phyloP scores from a whole-genome alignment of 2,888 invertebrate species.

The Eurytoma adleriae region DNA sequence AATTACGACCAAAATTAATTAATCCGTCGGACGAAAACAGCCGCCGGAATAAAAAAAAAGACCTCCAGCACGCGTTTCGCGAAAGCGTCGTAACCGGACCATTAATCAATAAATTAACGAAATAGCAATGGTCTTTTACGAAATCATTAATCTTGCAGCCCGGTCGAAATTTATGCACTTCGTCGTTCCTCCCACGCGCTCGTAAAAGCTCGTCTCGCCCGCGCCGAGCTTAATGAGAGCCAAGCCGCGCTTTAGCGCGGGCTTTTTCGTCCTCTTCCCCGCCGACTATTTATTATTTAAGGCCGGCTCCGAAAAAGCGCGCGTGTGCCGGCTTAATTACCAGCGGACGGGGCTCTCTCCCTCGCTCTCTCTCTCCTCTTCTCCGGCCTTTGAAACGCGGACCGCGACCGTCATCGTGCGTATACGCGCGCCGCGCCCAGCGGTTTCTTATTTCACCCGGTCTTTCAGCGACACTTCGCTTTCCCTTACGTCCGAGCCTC shows the following conservation, averaged over 20 bases:
- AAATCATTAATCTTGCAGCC: too few relatives aligned
- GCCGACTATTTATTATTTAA: constrained; percentile 66
- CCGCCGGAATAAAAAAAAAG: too few relatives aligned
- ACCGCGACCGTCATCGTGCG: constrained; percentile 62
- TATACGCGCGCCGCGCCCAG: not conserved
- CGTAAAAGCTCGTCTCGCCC: not conserved
- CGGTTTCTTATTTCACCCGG: not conserved
- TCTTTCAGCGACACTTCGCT: too few relatives aligned
- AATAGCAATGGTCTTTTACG: too few relatives aligned
- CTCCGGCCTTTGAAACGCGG: constrained; percentile 55
- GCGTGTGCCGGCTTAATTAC: constrained; percentile 56
- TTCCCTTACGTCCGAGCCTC: not conserved
- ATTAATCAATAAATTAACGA: too few relatives aligned
- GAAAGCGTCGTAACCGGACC: too few relatives aligned
- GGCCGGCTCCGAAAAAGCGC: constrained; percentile 66
- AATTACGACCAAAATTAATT: too few relatives aligned
- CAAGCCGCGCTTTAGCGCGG: not conserved
- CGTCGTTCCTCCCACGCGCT: not conserved
- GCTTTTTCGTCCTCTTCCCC: not conserved
- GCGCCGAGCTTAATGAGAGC: constrained; percentile 24
- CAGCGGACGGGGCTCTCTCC: not conserved
- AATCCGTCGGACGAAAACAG: too few relatives aligned
- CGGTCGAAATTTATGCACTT: not conserved
- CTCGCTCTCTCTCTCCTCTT: constrained; percentile 12
- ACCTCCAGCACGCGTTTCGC: too few relatives aligned